Conservation (phyloP, 2,888 invertebrate genomes). For the Molorchus minor region DNA sequence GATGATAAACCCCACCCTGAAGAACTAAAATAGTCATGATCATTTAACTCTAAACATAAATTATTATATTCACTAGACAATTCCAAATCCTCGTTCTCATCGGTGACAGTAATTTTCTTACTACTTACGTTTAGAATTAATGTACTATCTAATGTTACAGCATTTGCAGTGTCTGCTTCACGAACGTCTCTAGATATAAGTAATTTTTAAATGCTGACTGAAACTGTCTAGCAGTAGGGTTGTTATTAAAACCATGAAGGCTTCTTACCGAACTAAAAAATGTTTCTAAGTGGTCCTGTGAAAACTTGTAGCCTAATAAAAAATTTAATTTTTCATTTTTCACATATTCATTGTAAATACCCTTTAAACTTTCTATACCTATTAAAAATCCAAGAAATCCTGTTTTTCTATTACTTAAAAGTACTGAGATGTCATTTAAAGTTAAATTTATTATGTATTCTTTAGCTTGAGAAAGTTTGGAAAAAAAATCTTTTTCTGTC, state of each 20-base stretch:
- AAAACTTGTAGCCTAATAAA: slow-evolving; percentile 16
- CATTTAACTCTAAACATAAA: not conserved
- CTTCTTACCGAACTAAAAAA: slow-evolving; percentile 12
- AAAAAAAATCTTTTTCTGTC: not conserved
- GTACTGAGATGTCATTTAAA: too few species aligned
- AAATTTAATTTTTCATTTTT: slow-evolving; percentile 9
- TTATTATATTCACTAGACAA: not conserved
- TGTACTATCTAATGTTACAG: slow-evolving; percentile 8
- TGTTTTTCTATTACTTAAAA: too few species aligned
- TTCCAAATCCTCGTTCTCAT: slow-evolving; percentile 6
- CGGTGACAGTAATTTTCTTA: slow-evolving; percentile 1
- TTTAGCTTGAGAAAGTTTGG: too few species aligned
- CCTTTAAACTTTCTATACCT: slow-evolving; percentile 20
- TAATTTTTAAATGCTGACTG: slow-evolving; percentile 9
- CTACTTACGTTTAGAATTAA: not conserved
- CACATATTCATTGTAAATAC: too few species aligned
- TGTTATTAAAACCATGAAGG: slow-evolving; percentile 21
- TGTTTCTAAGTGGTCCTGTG: slow-evolving; percentile 11
- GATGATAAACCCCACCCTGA: slow-evolving; percentile 1
- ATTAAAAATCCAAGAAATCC: slow-evolving; percentile 29
- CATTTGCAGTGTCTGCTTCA: slow-evolving; percentile 19
- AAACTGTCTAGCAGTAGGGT: slow-evolving; percentile 22
- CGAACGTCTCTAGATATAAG: not conserved
- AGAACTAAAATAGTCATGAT: slow-evolving; percentile 11
- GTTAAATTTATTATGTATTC: too few species aligned